phyloP scores from a whole-genome alignment of 2,888 invertebrate genomes.

The Tanytarsus gracilentus region DNA sequence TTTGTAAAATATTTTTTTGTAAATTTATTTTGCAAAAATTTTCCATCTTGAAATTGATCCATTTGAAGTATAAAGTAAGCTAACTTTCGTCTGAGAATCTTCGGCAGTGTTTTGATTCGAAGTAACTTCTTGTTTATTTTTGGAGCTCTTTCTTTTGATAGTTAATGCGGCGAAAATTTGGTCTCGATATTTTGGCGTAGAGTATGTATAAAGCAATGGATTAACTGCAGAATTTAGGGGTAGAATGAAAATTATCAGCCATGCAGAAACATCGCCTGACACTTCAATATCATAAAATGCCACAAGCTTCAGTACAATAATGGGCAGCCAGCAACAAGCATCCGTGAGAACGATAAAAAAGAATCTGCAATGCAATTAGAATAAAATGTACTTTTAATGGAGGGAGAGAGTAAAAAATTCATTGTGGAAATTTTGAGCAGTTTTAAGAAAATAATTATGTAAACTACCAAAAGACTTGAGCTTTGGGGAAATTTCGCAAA shows the following conservation, averaged over 20 bases:
- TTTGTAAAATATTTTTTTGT: no score
- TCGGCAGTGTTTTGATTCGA: conserved; percentile 17
- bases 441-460: no score
- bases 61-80: conserved; percentile 8
- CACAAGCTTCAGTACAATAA: conserved; percentile 53
- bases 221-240: conserved; percentile 59
- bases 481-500: no score
- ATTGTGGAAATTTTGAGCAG: no score
- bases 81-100: not conserved
- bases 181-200: conserved; percentile 54
- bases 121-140: not conserved
- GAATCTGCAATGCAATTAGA: conserved; percentile 43
- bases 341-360: conserved; percentile 63
- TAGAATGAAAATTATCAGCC: conserved; percentile 57
- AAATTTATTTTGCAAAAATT: not conserved
- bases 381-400: not conserved
- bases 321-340: conserved; percentile 61
- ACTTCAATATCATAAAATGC: conserved; percentile 49
- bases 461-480: no score
- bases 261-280: conserved; percentile 53
- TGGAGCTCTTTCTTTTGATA: conserved; percentile 1
- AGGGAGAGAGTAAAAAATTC: not conserved
- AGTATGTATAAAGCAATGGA: conserved; percentile 58
- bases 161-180: conserved; percentile 40
- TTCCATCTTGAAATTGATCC: not conserved